Evolutionary conservation across 2,113 vertebrate genomes (phyloP), one percentile per base, ranked within the genome.

Genomic region (Tamias sibiricus): DNA sequence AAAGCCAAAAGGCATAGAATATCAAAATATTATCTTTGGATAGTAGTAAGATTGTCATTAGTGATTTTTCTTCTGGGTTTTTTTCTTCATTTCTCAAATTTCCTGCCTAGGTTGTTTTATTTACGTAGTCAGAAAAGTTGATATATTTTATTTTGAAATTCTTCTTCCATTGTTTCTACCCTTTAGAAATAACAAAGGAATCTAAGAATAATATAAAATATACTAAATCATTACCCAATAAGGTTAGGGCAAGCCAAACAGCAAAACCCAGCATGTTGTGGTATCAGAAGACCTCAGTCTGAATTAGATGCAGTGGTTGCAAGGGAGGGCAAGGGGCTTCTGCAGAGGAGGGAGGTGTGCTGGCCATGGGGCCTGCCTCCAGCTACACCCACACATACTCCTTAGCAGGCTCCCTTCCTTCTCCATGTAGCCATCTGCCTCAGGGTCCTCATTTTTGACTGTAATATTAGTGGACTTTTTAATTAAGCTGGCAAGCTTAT

Each of bases 401-500:
- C 57, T 30, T 76, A 57, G 44, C 32, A 66, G 19, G n/a, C 68
- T 66, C 42, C 11, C 77, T 59, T 42, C 54, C 17, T 40, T 12
- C 11, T 4, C 17, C 52, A 40, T 1, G 11, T 9, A 68, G 85
- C 90, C 68, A 3, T 69, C 47, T 69, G 84, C 83, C 22, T 2
- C 49, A 37, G 86, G 91, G 79, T 44, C 1, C 74, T 77, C 52
- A 42, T 89, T 71, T 74, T 76, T 94, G 95, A 89, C 62, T 42
- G 77, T 83, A 52, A 81, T 68, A 49, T 66, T 87, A 19, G 95
- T 69, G 81, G 96, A 93, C 68, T 96, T 19, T 93, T 97, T 98
- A 94, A 95, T 98, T 96, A 96, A 77, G 94, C 40, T 28, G 76
- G 69, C 54, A 30, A 96, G 74, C 77, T 98, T 92, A 94, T 96